Percentiles rank a stretch among this genome's conserved stretches.
phyloP scores from a whole-genome alignment of 1,140 invertebrate genomes.

The Pseudomyrmex dendroicus region DNA sequence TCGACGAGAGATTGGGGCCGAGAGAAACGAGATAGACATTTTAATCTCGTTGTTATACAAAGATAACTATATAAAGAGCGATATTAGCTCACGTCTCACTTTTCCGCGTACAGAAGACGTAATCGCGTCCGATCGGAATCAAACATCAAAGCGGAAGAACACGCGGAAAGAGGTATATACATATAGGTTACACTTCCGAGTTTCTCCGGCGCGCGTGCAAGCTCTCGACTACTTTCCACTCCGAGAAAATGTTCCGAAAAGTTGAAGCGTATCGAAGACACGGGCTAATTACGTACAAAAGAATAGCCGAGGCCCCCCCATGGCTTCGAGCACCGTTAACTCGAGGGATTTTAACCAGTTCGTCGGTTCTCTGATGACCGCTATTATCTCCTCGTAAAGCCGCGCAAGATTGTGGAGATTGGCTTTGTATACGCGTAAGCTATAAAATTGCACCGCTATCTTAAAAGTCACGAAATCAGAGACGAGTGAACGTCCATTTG shows the following conservation, averaged over 20 bases:
- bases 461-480: constrained; percentile 16
- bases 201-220: constrained; percentile 27
- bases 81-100: neutral
- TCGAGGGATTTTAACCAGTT: constrained; percentile 28
- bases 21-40: constrained; percentile 28
- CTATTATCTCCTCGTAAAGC: constrained; percentile 46
- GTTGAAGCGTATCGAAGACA: constrained; percentile 64
- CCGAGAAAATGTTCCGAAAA: constrained; percentile 65
- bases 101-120: neutral
- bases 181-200: constrained; percentile 38
- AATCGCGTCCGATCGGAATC: neutral
- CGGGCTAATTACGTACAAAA: constrained; percentile 65
- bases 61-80: constrained; percentile 24
- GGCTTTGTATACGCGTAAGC: neutral
- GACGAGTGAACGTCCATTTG: neutral
- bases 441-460: constrained; percentile 36
- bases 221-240: constrained; percentile 31
- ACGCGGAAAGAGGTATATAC: neutral
- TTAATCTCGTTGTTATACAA: constrained; percentile 21
- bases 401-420: constrained; percentile 16
- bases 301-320: constrained; percentile 25
- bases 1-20: neutral
- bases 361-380: constrained; percentile 13
- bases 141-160: constrained; percentile 41
- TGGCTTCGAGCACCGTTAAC: constrained; percentile 61